Evolutionary conservation across 2,888 invertebrate genomes (phyloP).

Genomic region (Sminthurides aquaticus): DNA sequence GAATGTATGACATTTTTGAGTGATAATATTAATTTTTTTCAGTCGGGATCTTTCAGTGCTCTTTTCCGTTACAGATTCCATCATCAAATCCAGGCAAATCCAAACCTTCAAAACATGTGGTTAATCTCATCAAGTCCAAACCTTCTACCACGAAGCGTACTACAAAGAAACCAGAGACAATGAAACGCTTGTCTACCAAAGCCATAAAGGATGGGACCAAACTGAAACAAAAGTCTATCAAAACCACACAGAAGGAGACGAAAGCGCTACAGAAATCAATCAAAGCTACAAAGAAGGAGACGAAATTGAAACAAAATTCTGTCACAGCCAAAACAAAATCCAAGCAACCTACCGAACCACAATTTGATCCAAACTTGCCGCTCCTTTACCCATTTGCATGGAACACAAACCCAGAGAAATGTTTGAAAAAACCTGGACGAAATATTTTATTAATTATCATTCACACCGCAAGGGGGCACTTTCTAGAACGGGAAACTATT

Average conservation of each 20-base stretch:
- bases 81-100: too few relatives aligned
- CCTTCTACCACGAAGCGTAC: too few relatives aligned
- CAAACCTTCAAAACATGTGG: too few relatives aligned
- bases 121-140: too few relatives aligned
- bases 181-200: too few relatives aligned
- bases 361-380: neutral
- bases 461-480: slow-evolving; percentile 14
- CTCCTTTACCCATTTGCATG: neutral
- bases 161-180: too few relatives aligned
- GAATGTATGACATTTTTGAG: too few relatives aligned
- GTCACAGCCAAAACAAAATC: neutral
- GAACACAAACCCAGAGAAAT: neutral
- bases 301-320: neutral
- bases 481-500: slow-evolving; percentile 3
- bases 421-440: neutral
- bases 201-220: too few relatives aligned
- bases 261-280: neutral
- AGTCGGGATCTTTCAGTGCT: too few relatives aligned
- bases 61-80: too few relatives aligned
- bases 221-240: neutral
- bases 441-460: neutral
- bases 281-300: neutral
- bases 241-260: neutral
- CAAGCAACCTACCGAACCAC: neutral
- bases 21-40: too few relatives aligned